Percentiles rank a stretch among this genome's conserved stretches.
phyloP scores from a whole-genome alignment of 2,888 invertebrate species.

The Apodemia mormo region DNA sequence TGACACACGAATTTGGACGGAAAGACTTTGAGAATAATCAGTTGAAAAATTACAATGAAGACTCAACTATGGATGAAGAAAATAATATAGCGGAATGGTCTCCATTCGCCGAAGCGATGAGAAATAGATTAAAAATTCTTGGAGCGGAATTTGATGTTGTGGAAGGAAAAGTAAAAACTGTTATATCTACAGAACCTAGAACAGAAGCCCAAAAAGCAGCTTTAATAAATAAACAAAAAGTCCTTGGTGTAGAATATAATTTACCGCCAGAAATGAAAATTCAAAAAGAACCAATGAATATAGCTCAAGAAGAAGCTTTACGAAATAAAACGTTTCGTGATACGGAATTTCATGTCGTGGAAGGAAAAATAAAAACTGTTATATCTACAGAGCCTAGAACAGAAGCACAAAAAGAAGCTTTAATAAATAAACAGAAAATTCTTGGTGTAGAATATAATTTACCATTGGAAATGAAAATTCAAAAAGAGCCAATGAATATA shows the following conservation, averaged over 20 bases:
- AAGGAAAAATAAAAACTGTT: conserved; percentile 36
- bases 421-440: conserved; percentile 83
- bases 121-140: conserved; percentile 63
- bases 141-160: conserved; percentile 52
- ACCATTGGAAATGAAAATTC: conserved; percentile 45
- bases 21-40: conserved; percentile 58
- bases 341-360: conserved; percentile 49
- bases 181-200: conserved; percentile 44
- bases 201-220: conserved; percentile 82
- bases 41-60: conserved; percentile 41
- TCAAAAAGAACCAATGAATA: conserved; percentile 55
- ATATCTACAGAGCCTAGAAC: conserved; percentile 50
- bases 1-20: conserved; percentile 73
- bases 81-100: conserved; percentile 52
- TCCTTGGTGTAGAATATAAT: conserved; percentile 83
- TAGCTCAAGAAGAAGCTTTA: too few relatives aligned
- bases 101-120: conserved; percentile 57
- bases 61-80: conserved; percentile 53
- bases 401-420: conserved; percentile 81
- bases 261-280: conserved; percentile 49
- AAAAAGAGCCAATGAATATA: conserved; percentile 56
- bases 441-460: conserved; percentile 83
- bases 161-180: conserved; percentile 37
- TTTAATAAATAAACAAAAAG: conserved; percentile 81
- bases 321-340: too few relatives aligned